Conservation (phyloP, 2,113 vertebrate genomes). For the Noturus placidus region DNA sequence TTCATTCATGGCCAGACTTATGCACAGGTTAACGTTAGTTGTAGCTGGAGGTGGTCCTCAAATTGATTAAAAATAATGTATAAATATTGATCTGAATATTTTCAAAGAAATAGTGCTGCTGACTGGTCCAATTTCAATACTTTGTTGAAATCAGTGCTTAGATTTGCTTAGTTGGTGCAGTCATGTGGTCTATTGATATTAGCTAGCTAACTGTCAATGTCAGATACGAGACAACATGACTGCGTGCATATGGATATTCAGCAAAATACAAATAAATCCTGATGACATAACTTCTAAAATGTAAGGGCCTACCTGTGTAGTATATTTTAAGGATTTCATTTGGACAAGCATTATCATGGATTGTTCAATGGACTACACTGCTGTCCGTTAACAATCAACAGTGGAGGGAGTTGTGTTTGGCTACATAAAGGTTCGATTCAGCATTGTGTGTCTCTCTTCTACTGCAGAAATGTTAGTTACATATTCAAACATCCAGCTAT, state of each 20-base stretch:
- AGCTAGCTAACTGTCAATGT: background rate
- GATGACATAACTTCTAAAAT: background rate
- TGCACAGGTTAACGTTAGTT: background rate
- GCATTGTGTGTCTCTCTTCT: background rate
- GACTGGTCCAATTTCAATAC: background rate
- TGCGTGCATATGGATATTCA: background rate
- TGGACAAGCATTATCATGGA: background rate
- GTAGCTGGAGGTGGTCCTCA: too few species aligned
- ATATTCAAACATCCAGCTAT: background rate
- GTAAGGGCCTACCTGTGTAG: background rate
- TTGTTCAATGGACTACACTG: background rate
- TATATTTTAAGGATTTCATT: background rate
- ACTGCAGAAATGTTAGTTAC: background rate
- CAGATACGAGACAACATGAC: background rate
- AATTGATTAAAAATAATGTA: background rate
- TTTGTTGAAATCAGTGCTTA: background rate
- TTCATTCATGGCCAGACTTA: background rate
- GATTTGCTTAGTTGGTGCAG: background rate
- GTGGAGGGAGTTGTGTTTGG: background rate
- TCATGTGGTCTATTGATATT: background rate
- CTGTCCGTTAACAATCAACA: background rate
- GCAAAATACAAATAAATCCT: background rate
- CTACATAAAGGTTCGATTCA: background rate
- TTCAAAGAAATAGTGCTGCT: background rate
- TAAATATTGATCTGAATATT: background rate